A percentile compares a stretch with the other conserved stretches of the same genome.
phyloP scores from a whole-genome alignment of 2,113 vertebrate species.

The Elachura formosa region DNA sequence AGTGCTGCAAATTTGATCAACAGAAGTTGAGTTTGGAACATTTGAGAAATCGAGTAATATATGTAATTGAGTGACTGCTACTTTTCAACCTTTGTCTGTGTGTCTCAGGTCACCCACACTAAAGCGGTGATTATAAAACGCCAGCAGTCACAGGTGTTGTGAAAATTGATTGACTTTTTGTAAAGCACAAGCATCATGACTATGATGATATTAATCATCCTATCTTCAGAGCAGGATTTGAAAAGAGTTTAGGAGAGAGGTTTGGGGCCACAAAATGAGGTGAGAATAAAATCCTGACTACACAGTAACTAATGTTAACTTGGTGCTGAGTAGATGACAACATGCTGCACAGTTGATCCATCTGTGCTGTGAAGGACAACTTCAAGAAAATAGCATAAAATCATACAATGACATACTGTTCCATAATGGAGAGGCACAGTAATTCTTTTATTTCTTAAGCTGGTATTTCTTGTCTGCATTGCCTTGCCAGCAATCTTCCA shows the following conservation, averaged over 20 bases:
- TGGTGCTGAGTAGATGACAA: background rate
- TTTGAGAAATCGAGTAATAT: background rate
- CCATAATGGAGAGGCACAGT: background rate
- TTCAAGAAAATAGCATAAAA: slow-evolving; percentile 31
- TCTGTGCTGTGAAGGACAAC: slow-evolving; percentile 49
- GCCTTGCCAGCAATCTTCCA: background rate
- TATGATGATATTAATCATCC: background rate
- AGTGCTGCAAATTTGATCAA: background rate
- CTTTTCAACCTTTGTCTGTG: background rate
- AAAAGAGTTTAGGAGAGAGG: background rate
- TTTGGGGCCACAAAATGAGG: background rate
- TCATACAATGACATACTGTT: background rate
- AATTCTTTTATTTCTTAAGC: background rate
- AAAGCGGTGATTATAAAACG: background rate
- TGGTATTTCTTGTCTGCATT: background rate
- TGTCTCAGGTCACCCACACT: background rate
- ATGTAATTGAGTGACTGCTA: background rate
- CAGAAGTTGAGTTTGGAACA: background rate
- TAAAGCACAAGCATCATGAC: background rate
- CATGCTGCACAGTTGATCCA: slow-evolving; percentile 19
- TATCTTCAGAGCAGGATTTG: background rate
- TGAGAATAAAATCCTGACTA: slow-evolving; percentile 10
- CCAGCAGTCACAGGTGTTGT: background rate
- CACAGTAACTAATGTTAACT: background rate
- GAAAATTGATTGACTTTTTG: background rate